phyloP scores from a whole-genome alignment of 2,113 vertebrate species.

The Mormoops blainvillei region DNA sequence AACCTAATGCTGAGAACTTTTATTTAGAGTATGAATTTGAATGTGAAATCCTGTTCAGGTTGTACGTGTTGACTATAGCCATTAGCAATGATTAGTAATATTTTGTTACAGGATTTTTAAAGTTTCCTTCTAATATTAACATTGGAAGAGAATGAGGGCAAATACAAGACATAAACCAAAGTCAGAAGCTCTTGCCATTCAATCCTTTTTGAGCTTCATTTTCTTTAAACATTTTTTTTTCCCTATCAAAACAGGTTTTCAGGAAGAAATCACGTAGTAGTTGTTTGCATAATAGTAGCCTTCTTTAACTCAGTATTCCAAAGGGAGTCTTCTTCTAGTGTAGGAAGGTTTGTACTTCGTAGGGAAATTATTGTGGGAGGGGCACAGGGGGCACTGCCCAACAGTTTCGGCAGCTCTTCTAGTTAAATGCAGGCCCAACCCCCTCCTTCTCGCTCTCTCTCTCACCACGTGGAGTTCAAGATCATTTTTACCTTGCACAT shows the following conservation, averaged over 20 bases:
- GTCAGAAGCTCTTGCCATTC: not conserved
- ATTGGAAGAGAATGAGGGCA: constrained; percentile 27
- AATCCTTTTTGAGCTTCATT: not conserved
- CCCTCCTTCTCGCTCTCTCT: not conserved
- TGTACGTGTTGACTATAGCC: not conserved
- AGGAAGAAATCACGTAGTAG: not conserved
- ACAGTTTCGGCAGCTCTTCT: constrained; percentile 13
- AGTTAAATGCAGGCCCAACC: not conserved
- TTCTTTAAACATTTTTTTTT: not conserved
- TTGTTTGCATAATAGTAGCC: not conserved
- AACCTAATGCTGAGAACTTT: constrained; percentile 13
- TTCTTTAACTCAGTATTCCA: not conserved
- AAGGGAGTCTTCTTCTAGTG: not conserved
- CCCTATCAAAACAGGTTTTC: not conserved
- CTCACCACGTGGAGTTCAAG: not conserved
- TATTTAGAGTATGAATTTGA: constrained; percentile 15
- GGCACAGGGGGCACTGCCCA: not conserved
- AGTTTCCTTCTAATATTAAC: not conserved
- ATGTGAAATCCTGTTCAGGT: not conserved
- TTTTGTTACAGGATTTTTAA: not conserved
- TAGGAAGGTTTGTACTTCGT: not conserved
- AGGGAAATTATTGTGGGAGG: not conserved
- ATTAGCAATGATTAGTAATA: not conserved
- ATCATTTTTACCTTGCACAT: constrained; percentile 34
- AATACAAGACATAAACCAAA: not conserved